Conservation (phyloP, 2,797 vertebrate species). For the Smutsia temminckii region DNA sequence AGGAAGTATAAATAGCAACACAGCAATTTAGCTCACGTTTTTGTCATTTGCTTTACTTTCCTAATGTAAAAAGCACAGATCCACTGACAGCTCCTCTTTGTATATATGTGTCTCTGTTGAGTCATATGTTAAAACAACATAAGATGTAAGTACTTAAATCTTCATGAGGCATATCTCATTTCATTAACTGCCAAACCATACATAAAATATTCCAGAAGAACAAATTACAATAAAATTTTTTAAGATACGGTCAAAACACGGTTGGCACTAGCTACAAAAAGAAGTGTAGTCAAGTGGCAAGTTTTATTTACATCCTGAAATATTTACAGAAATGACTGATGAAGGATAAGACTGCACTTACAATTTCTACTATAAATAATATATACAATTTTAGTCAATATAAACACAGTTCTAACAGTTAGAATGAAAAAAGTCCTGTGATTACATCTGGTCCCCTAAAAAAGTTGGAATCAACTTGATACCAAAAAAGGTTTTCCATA, state of each 20-base stretch:
- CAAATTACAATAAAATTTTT: background rate
- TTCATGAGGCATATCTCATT: background rate
- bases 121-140: background rate
- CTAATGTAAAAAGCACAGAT: background rate
- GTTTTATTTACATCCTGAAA: background rate
- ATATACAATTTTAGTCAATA: background rate
- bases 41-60: background rate
- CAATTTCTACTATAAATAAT: background rate
- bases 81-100: background rate
- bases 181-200: background rate
- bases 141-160: slow-evolving; percentile 18
- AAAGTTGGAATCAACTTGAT: background rate
- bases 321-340: background rate
- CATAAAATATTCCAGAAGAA: slow-evolving; percentile 25
- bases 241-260: background rate
- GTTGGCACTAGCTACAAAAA: slow-evolving; percentile 12
- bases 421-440: background rate
- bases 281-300: background rate
- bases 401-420: slow-evolving; percentile 4
- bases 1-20: background rate
- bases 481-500: background rate
- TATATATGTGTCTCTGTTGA: background rate
- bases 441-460: background rate
- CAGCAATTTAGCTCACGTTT: background rate
- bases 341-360: background rate